Percentiles rank a stretch among this genome's conserved stretches.
These are phyloP conservation scores for Equus quagga DNA, from an alignment of 2,113 vertebrate genomes.

Conservation along the genomic window DNA sequence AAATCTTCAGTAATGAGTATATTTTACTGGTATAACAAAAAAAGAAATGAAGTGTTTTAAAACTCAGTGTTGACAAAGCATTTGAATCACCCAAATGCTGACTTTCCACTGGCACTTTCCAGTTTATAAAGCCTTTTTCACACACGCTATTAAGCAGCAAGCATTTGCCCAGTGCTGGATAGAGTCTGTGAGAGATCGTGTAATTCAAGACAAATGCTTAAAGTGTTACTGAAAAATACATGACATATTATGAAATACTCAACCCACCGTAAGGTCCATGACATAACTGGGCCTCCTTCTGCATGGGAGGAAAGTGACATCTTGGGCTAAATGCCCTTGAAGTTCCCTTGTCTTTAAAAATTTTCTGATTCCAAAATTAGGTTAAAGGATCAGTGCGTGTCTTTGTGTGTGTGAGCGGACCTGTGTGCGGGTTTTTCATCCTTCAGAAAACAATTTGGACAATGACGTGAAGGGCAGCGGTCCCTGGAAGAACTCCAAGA, in stretches of 20 bases:
- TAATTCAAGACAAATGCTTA: neutral
- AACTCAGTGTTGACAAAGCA: neutral
- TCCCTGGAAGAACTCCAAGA: neutral
- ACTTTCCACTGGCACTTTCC: neutral
- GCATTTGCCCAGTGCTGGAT: neutral
- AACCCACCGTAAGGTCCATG: neutral
- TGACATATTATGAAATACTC: neutral
- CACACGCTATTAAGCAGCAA: neutral
- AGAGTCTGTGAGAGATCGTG: neutral
- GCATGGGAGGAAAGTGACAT: neutral
- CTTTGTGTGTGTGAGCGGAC: accelerated
- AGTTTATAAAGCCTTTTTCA: neutral
- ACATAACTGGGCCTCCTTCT: neutral
- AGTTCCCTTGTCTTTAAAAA: neutral
- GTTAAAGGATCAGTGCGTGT: neutral
- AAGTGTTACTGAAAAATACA: neutral
- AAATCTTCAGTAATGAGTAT: neutral
- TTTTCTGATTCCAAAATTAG: neutral
- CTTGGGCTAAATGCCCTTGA: neutral
- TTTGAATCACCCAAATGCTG: neutral
- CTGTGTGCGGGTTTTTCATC: neutral
- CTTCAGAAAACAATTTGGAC: neutral
- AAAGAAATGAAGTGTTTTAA: neutral
- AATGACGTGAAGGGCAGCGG: neutral
- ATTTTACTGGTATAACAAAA: neutral